These are phyloP conservation scores for Eilema caniola DNA, from an alignment of 2,888 invertebrate species.

Conservation along the genomic window DNA sequence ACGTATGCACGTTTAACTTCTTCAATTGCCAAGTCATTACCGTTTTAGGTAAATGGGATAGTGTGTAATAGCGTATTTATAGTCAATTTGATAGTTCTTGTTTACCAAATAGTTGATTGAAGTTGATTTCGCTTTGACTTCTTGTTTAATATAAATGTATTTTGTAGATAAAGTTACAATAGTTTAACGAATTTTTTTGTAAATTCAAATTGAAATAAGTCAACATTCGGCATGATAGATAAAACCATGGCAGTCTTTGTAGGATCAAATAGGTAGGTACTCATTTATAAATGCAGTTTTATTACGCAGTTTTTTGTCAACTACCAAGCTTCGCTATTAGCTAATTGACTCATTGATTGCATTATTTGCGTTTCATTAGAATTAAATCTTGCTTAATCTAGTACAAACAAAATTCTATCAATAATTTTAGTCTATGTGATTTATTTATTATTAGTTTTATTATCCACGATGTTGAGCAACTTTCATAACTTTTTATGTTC, in stretches of 20 bases:
- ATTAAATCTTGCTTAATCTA: constrained; percentile 13
- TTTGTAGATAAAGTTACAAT: not conserved
- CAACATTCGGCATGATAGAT: not conserved
- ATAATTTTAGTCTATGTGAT: constrained; percentile 32
- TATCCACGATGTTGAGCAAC: constrained; percentile 26
- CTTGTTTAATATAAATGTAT: not conserved
- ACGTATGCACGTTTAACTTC: constrained; percentile 30
- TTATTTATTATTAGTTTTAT: constrained; percentile 15
- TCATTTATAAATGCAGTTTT: not conserved
- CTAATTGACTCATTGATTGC: not conserved
- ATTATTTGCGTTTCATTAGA: not conserved
- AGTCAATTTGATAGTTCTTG: not conserved
- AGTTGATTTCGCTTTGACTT: not conserved
- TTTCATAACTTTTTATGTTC: constrained; percentile 19
- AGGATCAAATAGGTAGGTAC: not conserved
- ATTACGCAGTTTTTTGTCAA: not conserved
- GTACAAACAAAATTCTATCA: constrained; percentile 25
- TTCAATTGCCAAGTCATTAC: constrained; percentile 29
- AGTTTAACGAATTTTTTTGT: not conserved
- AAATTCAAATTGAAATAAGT: not conserved
- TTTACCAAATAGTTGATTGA: not conserved
- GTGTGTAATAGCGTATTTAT: constrained; percentile 21
- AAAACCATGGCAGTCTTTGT: no score
- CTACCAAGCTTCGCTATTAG: not conserved
- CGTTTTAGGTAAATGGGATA: constrained; percentile 28